Base-by-base conservation (phyloP, 2,113 vertebrate genomes). In the Ovibos moschatus region DNA sequence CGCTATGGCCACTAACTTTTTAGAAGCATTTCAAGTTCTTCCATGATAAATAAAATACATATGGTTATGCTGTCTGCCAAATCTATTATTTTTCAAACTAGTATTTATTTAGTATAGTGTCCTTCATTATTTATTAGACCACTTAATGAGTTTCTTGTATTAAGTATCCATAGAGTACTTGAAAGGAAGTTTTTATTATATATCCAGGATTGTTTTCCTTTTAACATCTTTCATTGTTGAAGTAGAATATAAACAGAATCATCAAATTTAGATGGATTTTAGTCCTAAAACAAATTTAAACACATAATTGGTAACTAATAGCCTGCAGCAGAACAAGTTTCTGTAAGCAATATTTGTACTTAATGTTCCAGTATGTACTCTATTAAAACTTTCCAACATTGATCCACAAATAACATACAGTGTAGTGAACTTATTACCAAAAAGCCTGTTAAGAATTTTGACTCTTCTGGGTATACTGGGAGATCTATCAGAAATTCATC, bases 401-500 rank as follows among this genome's bases (percentile, higher is more conserved):
- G 27, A 87, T 79, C 60, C 27, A 53, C 47, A 47, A 74, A 51
- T 47, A 91, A 74, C 45, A 58, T 89, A 60, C 36, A 74, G 1
- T 93, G 90, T 93, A 92, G 55, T 74, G 81, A 87, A 89, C 71
- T 91, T 94, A 71, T 33, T 97, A 82, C 64, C 76, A 84, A 94
- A 94, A 86, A 55, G 19, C 53, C 23, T 93, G 45, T 30, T 95
- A 81, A 91, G 88, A 86, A 15, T 82, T 94, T 88, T 87, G 40
- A 33, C 47, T 87, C 88, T 88, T 94, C n/a, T 79, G 51, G 28
- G 15, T 97, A 11, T 87, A 40, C 53, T 95, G 87, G 89, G 91
- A 98, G 82, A 96, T 84, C 74, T 98, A 89, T 97, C 96, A 96
- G 96, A 97, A 98, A 95, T 89, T 95, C 33, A 57, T 91, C 33